phyloP scores from a whole-genome alignment of 2,797 vertebrate species.

The Heliangelus exortis region DNA sequence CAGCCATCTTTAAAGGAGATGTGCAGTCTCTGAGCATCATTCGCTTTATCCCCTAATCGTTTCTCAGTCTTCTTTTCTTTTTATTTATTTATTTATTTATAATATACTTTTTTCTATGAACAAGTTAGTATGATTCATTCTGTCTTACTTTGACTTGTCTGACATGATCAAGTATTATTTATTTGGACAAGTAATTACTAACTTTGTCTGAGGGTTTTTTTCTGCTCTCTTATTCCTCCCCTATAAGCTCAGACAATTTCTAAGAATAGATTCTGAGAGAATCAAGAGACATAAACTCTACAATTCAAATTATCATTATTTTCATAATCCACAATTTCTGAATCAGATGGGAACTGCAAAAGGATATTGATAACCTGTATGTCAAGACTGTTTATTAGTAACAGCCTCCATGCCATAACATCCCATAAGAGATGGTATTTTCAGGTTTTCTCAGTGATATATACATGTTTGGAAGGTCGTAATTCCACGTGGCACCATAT shows the following conservation, averaged over 20 bases:
- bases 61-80: not conserved
- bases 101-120: not conserved
- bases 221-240: not conserved
- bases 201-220: not conserved
- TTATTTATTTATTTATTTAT: not conserved
- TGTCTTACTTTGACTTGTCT: slow-evolving; percentile 5
- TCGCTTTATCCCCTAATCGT: not conserved
- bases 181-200: not conserved
- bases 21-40: not conserved
- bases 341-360: not conserved
- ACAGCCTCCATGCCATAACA: too few relatives aligned
- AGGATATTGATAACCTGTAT: not conserved
- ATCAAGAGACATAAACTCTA: not conserved
- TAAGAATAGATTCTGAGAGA: not conserved
- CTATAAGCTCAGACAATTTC: not conserved
- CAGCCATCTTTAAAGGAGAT: not conserved
- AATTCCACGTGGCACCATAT: not conserved
- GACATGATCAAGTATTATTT: not conserved
- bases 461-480: rapidly evolving
- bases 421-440: not conserved
- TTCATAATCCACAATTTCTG: not conserved
- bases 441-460: not conserved
- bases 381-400: not conserved
- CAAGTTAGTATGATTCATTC: not conserved
- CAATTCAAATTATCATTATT: not conserved